phyloP scores from a whole-genome alignment of 2,888 invertebrate species.

The Euzophera pinguis region DNA sequence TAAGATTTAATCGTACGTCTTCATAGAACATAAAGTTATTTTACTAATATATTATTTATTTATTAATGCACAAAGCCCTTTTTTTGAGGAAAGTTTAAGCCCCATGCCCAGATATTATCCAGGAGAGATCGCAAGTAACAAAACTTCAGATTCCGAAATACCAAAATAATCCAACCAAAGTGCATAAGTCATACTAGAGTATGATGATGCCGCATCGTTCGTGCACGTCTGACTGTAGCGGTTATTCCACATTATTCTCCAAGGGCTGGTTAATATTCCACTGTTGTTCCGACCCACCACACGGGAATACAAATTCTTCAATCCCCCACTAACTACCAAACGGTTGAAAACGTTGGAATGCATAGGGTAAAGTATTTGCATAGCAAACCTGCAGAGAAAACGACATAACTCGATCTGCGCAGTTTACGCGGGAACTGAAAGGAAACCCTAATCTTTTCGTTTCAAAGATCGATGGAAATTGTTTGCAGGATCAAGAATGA shows the following conservation, averaged over 20 bases:
- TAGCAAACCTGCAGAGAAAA: slow-evolving; percentile 1
- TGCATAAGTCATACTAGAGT: slow-evolving; percentile 27
- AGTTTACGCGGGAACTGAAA: neutral
- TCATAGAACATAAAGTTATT: too few species aligned
- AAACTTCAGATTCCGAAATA: too few species aligned
- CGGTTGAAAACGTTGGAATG: slow-evolving; percentile 53
- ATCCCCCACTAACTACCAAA: slow-evolving; percentile 45
- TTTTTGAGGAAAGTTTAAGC: too few species aligned
- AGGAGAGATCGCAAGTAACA: too few species aligned
- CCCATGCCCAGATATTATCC: too few species aligned
- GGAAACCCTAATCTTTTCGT: neutral
- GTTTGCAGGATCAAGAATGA: too few species aligned
- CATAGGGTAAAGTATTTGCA: slow-evolving; percentile 30
- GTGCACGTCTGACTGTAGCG: slow-evolving; percentile 63
- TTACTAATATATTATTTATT: too few species aligned
- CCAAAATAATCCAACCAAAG: slow-evolving; percentile 4
- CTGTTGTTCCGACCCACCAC: slow-evolving; percentile 48
- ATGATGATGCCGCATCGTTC: slow-evolving; percentile 41
- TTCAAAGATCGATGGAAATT: neutral
- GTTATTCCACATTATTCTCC: slow-evolving; percentile 69
- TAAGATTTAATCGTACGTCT: too few species aligned
- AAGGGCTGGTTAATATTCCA: slow-evolving; percentile 62
- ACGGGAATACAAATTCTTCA: slow-evolving; percentile 65
- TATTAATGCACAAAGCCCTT: too few species aligned
- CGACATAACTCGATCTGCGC: neutral